phyloP scores from a whole-genome alignment of 2,113 vertebrate genomes.

The Sialia sialis region DNA sequence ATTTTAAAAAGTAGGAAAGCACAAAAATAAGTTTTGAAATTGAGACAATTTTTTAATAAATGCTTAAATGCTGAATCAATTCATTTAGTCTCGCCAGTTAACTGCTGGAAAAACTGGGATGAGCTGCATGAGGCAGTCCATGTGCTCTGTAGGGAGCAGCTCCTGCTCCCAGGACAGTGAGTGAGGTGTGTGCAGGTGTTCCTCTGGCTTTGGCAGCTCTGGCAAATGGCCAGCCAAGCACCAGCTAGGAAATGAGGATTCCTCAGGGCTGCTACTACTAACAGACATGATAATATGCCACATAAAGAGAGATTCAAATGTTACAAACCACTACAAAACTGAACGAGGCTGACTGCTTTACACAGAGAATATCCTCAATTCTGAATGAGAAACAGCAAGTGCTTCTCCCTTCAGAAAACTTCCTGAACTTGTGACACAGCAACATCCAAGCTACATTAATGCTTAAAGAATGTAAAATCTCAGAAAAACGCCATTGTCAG shows the following conservation, averaged over 20 bases:
- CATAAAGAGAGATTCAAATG: not conserved
- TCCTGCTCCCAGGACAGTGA: not conserved
- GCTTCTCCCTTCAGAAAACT: not conserved
- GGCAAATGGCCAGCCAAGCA: not conserved
- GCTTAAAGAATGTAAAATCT: not conserved
- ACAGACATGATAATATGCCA: not conserved
- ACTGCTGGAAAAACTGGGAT: not conserved
- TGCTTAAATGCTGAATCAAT: not conserved
- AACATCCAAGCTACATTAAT: not conserved
- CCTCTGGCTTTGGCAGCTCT: not conserved
- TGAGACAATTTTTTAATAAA: not conserved
- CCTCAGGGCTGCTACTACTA: not conserved
- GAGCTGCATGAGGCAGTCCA: not conserved
- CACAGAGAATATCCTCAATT: not conserved
- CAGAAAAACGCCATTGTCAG: not conserved
- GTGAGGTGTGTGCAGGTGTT: not conserved
- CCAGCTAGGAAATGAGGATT: not conserved
- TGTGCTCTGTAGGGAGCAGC: not conserved
- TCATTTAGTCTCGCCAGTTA: rapidly evolving
- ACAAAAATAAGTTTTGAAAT: not conserved
- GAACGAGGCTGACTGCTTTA: not conserved
- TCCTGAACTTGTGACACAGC: not conserved
- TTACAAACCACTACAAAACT: not conserved
- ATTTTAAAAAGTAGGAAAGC: not conserved
- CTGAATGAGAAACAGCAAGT: not conserved